Percentiles rank a stretch among this genome's conserved stretches.
These are phyloP conservation scores for Melanotaenia parkinsoni DNA, from an alignment of 2,797 vertebrate genomes.

Conservation along the genomic window DNA sequence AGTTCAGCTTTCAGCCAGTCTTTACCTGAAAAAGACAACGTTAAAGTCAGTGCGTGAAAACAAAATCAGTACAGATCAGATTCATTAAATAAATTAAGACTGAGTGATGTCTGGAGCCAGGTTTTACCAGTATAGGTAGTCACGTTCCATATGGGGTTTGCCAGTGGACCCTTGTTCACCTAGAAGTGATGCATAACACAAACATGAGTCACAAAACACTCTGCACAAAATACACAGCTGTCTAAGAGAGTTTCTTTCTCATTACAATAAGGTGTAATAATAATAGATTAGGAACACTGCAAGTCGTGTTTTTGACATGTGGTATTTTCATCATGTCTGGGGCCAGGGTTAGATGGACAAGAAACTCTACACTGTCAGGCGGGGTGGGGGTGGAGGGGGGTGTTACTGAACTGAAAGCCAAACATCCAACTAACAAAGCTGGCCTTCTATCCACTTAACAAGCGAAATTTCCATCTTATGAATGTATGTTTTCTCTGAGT, in stretches of 20 bases:
- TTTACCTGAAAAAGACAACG: conserved; percentile 78
- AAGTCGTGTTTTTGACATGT: no score
- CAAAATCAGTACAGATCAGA: not conserved
- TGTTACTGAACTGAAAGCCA: not conserved
- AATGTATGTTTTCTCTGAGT: conserved; percentile 26
- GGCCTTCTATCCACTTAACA: not conserved
- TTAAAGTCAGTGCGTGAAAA: conserved; percentile 4
- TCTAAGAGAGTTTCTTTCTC: not conserved
- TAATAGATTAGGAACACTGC: not conserved
- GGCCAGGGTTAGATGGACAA: no score
- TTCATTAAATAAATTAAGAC: conserved; percentile 58
- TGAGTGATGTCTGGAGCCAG: conserved; percentile 82
- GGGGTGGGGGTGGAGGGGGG: no score
- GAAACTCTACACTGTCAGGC: no score
- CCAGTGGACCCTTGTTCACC: conserved; percentile 95
- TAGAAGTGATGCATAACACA: conserved; percentile 42
- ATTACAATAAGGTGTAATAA: not conserved
- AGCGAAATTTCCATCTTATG: conserved; percentile 23
- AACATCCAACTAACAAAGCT: not conserved
- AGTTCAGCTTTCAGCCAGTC: conserved; percentile 96
- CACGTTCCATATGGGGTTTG: conserved; percentile 98
- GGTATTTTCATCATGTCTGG: not conserved
- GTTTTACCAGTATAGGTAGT: conserved; percentile 91
- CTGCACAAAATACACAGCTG: not conserved
- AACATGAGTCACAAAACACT: not conserved